Evolutionary conservation across 2,888 invertebrate species (phyloP).

Genomic region (Apamea anceps): DNA sequence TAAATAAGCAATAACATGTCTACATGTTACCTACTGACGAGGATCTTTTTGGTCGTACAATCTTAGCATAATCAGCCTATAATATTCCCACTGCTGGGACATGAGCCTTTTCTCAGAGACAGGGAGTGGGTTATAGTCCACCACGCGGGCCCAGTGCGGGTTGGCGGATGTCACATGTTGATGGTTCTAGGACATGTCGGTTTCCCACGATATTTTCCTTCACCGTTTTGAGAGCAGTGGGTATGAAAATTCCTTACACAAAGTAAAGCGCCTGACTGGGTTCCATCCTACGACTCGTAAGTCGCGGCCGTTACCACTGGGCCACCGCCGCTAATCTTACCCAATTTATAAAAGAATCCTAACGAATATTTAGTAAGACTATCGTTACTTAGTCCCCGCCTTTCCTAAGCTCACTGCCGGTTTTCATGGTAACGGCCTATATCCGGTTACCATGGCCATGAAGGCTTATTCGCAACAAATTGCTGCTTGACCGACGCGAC

Average conservation of each 20-base stretch:
- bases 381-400: constrained; percentile 10
- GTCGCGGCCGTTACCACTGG: not conserved
- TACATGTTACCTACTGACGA: not conserved
- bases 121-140: too few relatives aligned
- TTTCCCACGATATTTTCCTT: too few relatives aligned
- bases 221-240: not conserved
- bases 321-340: not conserved
- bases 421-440: constrained; percentile 9
- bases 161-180: not conserved
- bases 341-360: not conserved
- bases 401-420: constrained; percentile 9
- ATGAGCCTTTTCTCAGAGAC: too few relatives aligned
- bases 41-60: not conserved
- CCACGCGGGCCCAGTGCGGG: too few relatives aligned
- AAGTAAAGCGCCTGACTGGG: not conserved
- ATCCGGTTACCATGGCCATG: constrained; percentile 40
- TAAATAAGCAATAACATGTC: not conserved
- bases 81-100: not conserved
- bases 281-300: not conserved
- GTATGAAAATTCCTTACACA: not conserved
- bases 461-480: constrained; percentile 26
- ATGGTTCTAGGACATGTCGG: not conserved
- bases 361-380: not conserved
- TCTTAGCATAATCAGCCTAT: not conserved
- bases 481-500: constrained; percentile 11